Evolutionary conservation across 1,140 invertebrate species (phyloP).

Genomic region (Lutraria rhynchaena): DNA sequence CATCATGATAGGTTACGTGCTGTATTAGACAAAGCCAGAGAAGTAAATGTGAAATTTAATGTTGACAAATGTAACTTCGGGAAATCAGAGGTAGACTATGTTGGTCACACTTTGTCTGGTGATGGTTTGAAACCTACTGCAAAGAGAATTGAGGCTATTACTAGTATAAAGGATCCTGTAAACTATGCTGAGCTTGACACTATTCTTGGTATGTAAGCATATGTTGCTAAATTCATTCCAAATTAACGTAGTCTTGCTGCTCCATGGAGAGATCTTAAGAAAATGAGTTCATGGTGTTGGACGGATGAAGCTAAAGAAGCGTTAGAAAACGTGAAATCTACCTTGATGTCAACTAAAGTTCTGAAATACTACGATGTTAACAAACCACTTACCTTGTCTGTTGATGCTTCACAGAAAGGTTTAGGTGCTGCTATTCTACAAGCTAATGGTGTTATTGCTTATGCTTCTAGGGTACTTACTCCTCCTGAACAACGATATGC

Average conservation of each 20-base stretch:
- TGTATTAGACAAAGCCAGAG: slow-evolving; percentile 31
- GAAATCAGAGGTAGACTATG: background rate
- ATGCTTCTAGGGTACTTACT: slow-evolving; percentile 81
- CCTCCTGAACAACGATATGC: slow-evolving; percentile 81
- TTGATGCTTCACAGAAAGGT: slow-evolving; percentile 69
- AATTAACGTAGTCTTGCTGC: slow-evolving; percentile 36
- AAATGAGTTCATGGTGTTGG: slow-evolving; percentile 50
- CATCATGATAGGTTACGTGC: slow-evolving; percentile 15
- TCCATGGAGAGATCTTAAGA: slow-evolving; percentile 22
- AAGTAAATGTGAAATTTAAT: slow-evolving; percentile 79
- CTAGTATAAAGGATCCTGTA: slow-evolving; percentile 76
- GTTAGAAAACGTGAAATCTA: background rate
- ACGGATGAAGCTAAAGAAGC: slow-evolving; percentile 44
- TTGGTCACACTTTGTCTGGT: slow-evolving; percentile 29
- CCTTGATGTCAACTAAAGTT: slow-evolving; percentile 22
- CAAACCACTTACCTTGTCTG: slow-evolving; percentile 37
- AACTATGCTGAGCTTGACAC: slow-evolving; percentile 75
- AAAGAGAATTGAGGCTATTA: slow-evolving; percentile 79
- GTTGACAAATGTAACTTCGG: slow-evolving; percentile 12
- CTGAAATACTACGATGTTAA: slow-evolving; percentile 52
- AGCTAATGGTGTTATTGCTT: slow-evolving; percentile 80
- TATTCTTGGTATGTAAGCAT: slow-evolving; percentile 80
- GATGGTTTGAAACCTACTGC: slow-evolving; percentile 78
- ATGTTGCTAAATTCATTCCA: slow-evolving; percentile 80
- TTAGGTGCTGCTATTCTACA: slow-evolving; percentile 82